Conservation (phyloP, 2,888 invertebrate genomes). For the Drosophila hamatofila region DNA sequence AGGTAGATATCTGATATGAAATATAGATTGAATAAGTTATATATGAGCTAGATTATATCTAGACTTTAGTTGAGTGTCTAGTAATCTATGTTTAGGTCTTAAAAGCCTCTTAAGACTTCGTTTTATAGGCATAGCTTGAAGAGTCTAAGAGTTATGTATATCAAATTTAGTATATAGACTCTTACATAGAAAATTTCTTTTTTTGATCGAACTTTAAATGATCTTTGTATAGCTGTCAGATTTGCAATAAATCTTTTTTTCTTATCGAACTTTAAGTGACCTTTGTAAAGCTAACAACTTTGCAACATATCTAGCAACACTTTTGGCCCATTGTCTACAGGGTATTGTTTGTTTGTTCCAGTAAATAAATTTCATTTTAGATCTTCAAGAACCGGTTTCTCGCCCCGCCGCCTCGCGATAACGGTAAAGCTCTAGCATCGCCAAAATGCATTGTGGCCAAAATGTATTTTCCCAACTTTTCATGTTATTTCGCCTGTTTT, state of each 20-base stretch:
- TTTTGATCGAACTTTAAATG: too few relatives aligned
- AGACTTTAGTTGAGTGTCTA: background rate
- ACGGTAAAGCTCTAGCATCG: conserved; percentile 35
- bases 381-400: conserved; percentile 48
- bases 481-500: conserved; percentile 52
- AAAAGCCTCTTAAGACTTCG: too few relatives aligned
- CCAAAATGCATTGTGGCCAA: conserved; percentile 9
- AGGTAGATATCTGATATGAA: too few relatives aligned
- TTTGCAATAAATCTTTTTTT: too few relatives aligned
- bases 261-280: too few relatives aligned
- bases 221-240: too few relatives aligned
- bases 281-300: too few relatives aligned
- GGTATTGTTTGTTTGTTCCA: background rate
- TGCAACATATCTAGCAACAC: background rate
- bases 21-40: background rate
- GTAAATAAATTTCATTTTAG: conserved; percentile 1
- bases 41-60: background rate
- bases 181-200: too few relatives aligned
- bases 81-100: background rate
- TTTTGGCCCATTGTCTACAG: background rate
- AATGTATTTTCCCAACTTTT: conserved; percentile 66
- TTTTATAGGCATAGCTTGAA: too few relatives aligned
- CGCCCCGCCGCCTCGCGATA: conserved; percentile 6
- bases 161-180: too few relatives aligned
- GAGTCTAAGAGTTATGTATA: too few relatives aligned